These are phyloP conservation scores for Vulpes lagopus DNA, from an alignment of 2,113 vertebrate species.

Conservation along the genomic window DNA sequence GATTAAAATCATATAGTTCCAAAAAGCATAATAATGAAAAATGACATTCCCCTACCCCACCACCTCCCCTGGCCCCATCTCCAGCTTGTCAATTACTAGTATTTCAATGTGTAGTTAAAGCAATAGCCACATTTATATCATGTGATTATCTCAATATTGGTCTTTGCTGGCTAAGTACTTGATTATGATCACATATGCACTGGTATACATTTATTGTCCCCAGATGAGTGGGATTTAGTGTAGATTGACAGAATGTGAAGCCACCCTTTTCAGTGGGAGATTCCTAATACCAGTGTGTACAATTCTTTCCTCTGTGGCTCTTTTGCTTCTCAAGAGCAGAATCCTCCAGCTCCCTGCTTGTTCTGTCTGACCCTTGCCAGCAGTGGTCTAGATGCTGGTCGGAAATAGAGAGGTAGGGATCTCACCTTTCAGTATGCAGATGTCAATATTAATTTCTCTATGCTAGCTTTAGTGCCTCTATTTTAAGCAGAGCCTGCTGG, in stretches of 20 bases:
- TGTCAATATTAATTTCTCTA: not conserved
- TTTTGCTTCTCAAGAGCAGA: not conserved
- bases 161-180: not conserved
- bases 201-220: not conserved
- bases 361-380: not conserved
- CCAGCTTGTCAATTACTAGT: not conserved
- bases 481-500: not conserved
- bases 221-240: not conserved
- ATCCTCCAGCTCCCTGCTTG: not conserved
- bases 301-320: not conserved
- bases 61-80: not conserved
- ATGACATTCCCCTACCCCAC: not conserved
- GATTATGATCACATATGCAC: not conserved
- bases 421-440: not conserved
- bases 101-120: not conserved
- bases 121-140: not conserved
- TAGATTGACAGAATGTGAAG: not conserved
- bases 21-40: slow-evolving; percentile 1
- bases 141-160: not conserved
- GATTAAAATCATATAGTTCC: slow-evolving; percentile 40
- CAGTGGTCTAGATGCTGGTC: not conserved
- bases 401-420: not conserved
- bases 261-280: not conserved
- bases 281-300: not conserved
- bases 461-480: not conserved